Evolutionary conservation across 2,797 vertebrate genomes (phyloP).

Genomic region (Leuciscus waleckii): DNA sequence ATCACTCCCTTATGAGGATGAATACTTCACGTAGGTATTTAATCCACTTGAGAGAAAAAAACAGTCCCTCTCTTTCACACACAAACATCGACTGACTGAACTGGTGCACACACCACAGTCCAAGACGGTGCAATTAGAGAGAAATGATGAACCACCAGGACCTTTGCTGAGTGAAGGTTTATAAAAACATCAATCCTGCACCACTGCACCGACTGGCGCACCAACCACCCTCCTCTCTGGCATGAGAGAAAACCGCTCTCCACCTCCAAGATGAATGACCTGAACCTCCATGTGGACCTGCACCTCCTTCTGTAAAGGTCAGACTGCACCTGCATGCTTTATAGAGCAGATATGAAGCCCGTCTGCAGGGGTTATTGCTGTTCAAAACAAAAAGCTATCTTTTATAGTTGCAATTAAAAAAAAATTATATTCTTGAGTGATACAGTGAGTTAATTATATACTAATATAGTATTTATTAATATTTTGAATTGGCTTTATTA

Average conservation of each 20-base stretch:
- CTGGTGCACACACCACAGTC: background rate
- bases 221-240: background rate
- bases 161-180: constrained; percentile 37
- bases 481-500: background rate
- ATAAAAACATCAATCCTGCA: constrained; percentile 39
- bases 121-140: constrained; percentile 1
- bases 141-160: constrained; percentile 23
- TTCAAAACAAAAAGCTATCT: background rate
- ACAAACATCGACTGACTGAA: background rate
- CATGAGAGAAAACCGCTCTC: background rate
- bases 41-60: constrained; percentile 1
- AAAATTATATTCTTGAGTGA: background rate
- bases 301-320: constrained; percentile 17
- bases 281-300: constrained; percentile 20
- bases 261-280: constrained; percentile 24
- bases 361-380: background rate
- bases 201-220: background rate
- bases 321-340: background rate
- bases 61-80: background rate
- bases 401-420: background rate
- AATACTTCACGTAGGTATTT: constrained; percentile 14
- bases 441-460: background rate
- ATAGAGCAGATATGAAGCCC: background rate
- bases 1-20: constrained; percentile 16
- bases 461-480: background rate